phyloP scores from a whole-genome alignment of 2,797 vertebrate species.

The Paramormyrops hopkinsi region DNA sequence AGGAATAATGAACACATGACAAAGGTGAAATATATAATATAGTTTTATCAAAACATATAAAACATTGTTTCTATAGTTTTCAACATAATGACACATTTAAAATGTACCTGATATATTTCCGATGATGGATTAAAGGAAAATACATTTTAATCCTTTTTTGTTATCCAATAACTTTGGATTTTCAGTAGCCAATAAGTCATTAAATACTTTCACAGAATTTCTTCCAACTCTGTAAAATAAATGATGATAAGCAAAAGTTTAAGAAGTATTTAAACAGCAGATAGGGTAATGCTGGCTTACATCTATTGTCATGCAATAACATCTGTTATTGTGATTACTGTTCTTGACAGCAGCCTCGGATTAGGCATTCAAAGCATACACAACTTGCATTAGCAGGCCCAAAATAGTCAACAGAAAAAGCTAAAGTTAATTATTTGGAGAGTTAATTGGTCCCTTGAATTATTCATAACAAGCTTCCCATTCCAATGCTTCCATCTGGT shows the following conservation, averaged over 20 bases:
- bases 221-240: background rate
- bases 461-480: conserved; percentile 13
- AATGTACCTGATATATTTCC: background rate
- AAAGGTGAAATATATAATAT: background rate
- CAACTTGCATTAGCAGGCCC: conserved; percentile 10
- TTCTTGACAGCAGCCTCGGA: conserved; percentile 10
- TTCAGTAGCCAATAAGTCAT: background rate
- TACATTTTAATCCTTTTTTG: background rate
- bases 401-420: conserved; percentile 33
- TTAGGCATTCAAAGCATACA: conserved; percentile 32
- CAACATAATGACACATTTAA: background rate
- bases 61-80: background rate
- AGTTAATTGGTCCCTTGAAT: background rate
- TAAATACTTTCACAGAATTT: background rate
- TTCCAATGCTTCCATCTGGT: conserved; percentile 20
- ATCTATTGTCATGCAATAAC: conserved; percentile 26
- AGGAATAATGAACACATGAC: background rate
- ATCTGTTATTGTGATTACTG: conserved; percentile 24
- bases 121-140: background rate
- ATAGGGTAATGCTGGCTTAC: background rate
- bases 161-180: background rate
- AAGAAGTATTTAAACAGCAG: background rate
- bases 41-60: background rate
- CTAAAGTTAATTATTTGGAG: conserved; percentile 10
- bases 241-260: background rate